These are phyloP conservation scores for Neodiprion virginianus DNA, from an alignment of 1,140 invertebrate species.

Conservation along the genomic window DNA sequence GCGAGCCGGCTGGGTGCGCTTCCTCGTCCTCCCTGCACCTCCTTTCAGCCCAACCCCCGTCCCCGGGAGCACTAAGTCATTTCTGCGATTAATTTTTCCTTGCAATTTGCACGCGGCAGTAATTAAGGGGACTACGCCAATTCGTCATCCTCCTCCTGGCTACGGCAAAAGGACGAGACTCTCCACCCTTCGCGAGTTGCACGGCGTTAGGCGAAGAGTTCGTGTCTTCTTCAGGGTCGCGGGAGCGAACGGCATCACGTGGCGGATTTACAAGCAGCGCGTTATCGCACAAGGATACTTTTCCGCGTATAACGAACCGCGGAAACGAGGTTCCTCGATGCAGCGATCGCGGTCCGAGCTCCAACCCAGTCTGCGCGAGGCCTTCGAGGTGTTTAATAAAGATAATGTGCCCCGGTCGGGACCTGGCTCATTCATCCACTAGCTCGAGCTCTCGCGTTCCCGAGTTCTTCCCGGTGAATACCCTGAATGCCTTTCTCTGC, in stretches of 20 bases:
- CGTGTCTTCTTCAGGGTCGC: background rate
- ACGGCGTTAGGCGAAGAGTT: constrained; percentile 19
- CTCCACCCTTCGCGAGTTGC: no score
- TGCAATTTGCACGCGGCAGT: constrained; percentile 65
- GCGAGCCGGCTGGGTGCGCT: constrained; percentile 47
- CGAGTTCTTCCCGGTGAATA: constrained; percentile 53
- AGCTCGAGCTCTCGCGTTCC: constrained; percentile 39
- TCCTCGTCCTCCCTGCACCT: constrained; percentile 46
- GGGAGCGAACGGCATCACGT: background rate
- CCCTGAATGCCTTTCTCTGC: constrained; percentile 48
- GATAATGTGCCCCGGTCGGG: constrained; percentile 55
- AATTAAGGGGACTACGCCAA: constrained; percentile 61
- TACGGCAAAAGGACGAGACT: no score
- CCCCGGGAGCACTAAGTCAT: constrained; percentile 60
- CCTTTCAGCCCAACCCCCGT: constrained; percentile 25
- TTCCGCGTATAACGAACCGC: background rate
- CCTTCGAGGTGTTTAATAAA: constrained; percentile 60
- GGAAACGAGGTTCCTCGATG: background rate
- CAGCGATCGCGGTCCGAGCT: background rate
- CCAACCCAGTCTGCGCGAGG: constrained; percentile 18
- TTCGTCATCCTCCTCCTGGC: constrained; percentile 51
- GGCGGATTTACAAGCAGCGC: background rate
- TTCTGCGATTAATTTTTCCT: constrained; percentile 66
- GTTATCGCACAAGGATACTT: background rate
- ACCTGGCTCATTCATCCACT: constrained; percentile 49